These are phyloP conservation scores for Coregonus sp. DNA, from an alignment of 2,797 vertebrate genomes.

Conservation along the genomic window DNA sequence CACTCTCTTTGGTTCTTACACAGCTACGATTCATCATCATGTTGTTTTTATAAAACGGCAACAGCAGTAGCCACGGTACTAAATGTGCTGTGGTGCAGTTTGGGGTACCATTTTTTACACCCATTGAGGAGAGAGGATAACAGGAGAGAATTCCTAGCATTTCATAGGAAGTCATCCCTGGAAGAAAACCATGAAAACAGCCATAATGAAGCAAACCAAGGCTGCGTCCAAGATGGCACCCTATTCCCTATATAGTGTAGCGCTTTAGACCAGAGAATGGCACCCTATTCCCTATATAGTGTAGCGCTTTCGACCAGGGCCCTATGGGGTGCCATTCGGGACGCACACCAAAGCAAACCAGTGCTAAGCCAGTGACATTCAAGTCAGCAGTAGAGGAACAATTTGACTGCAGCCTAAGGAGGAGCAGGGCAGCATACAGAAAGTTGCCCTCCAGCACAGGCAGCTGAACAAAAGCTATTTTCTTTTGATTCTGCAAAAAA, in stretches of 20 bases:
- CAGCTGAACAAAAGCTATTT: constrained; percentile 63
- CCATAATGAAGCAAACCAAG: background rate
- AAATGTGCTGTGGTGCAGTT: background rate
- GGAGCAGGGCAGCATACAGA: constrained; percentile 22
- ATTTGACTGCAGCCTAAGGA: constrained; percentile 61
- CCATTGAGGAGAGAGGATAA: background rate
- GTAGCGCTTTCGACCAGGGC: too few species aligned
- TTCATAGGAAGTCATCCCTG: background rate
- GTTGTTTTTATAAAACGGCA: too few species aligned
- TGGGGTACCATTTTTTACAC: background rate
- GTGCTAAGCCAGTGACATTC: constrained; percentile 35
- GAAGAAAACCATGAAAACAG: background rate
- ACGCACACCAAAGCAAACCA: constrained; percentile 14
- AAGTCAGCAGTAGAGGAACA: constrained; percentile 47
- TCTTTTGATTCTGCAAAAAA: constrained; percentile 54
- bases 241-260: background rate
- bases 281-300: too few species aligned
- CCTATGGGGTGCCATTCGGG: background rate
- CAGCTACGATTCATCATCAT: background rate
- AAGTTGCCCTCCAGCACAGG: background rate
- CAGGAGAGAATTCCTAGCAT: background rate
- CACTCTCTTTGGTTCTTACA: background rate
- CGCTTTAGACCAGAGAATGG: too few species aligned
- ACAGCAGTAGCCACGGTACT: background rate
- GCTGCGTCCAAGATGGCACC: background rate